Evolutionary conservation across 1,140 invertebrate species (phyloP).

Genomic region (Drosophila navojoa): DNA sequence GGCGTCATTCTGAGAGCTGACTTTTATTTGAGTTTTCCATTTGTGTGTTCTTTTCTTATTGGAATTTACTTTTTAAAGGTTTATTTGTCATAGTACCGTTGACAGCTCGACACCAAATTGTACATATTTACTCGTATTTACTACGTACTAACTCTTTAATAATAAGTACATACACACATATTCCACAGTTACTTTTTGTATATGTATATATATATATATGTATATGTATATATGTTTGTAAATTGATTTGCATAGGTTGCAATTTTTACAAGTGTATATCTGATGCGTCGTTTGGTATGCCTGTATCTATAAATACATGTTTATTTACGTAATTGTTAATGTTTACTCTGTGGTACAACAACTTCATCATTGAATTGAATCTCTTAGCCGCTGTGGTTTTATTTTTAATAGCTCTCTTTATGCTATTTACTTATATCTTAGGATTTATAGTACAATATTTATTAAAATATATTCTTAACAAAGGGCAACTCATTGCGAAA

Average conservation of each 20-base stretch:
- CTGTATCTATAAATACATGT: slow-evolving; percentile 78
- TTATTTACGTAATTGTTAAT: slow-evolving; percentile 27
- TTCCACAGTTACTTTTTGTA: slow-evolving; percentile 40
- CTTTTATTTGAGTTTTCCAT: slow-evolving; percentile 48
- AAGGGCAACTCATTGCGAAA: slow-evolving; percentile 47
- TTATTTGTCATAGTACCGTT: slow-evolving; percentile 7
- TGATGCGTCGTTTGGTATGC: slow-evolving; percentile 61
- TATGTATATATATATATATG: neutral
- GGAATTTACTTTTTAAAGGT: slow-evolving; percentile 8
- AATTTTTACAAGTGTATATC: slow-evolving; percentile 54
- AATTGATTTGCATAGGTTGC: slow-evolving; percentile 61
- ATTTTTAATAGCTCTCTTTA: slow-evolving; percentile 46
- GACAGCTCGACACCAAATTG: slow-evolving; percentile 47
- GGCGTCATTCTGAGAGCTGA: slow-evolving; percentile 70
- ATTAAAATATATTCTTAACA: slow-evolving; percentile 61
- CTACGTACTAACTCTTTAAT: slow-evolving; percentile 56
- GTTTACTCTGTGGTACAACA: slow-evolving; percentile 36
- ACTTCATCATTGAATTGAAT: slow-evolving; percentile 40
- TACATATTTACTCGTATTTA: slow-evolving; percentile 56
- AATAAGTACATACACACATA: slow-evolving; percentile 59
- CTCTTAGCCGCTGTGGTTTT: slow-evolving; percentile 17
- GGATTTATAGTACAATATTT: slow-evolving; percentile 64
- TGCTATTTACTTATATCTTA: slow-evolving; percentile 58
- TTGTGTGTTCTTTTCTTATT: slow-evolving; percentile 31
- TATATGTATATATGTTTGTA: slow-evolving; percentile 7